Evolutionary conservation across 1,140 invertebrate genomes (phyloP).

Genomic region (Achroia grisella): DNA sequence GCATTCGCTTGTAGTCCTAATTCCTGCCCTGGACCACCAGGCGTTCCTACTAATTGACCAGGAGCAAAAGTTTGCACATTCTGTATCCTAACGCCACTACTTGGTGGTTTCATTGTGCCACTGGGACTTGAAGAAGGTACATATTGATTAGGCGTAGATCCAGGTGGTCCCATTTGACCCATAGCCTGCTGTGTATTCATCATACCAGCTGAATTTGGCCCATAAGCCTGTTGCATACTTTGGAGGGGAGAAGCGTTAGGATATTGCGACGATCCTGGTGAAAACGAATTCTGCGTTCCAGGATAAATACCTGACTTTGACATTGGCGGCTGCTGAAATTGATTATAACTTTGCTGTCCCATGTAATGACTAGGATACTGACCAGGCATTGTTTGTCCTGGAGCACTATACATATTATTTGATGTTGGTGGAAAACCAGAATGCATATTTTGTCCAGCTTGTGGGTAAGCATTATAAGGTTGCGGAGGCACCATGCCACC

Average conservation of each 20-base stretch:
- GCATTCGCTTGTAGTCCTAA: constrained; percentile 6
- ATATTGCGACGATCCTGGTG: constrained; percentile 35
- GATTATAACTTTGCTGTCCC: constrained; percentile 33
- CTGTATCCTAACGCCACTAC: constrained; percentile 48
- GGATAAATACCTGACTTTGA: constrained; percentile 40
- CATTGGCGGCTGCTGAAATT: constrained; percentile 38
- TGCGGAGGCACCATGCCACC: constrained; percentile 46
- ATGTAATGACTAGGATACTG: constrained; percentile 46
- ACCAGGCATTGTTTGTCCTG: constrained; percentile 33
- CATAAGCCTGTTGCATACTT: constrained; percentile 60
- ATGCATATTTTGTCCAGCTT: constrained; percentile 28
- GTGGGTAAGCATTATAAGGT: constrained; percentile 34
- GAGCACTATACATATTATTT: constrained; percentile 33
- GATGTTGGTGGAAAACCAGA: constrained; percentile 29
- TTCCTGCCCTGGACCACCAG: constrained; percentile 4
- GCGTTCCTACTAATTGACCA: constrained; percentile 24
- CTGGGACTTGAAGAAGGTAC: constrained; percentile 40
- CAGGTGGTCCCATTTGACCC: constrained; percentile 50
- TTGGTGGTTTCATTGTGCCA: constrained; percentile 40
- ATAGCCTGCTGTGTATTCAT: constrained; percentile 30
- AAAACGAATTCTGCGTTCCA: constrained; percentile 25
- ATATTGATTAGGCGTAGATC: constrained; percentile 35
- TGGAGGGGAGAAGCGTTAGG: constrained; percentile 48
- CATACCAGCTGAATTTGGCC: constrained; percentile 30
- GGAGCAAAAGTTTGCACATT: constrained; percentile 60